Conservation (phyloP, 2,113 vertebrate genomes). For the Penelope pileata region DNA sequence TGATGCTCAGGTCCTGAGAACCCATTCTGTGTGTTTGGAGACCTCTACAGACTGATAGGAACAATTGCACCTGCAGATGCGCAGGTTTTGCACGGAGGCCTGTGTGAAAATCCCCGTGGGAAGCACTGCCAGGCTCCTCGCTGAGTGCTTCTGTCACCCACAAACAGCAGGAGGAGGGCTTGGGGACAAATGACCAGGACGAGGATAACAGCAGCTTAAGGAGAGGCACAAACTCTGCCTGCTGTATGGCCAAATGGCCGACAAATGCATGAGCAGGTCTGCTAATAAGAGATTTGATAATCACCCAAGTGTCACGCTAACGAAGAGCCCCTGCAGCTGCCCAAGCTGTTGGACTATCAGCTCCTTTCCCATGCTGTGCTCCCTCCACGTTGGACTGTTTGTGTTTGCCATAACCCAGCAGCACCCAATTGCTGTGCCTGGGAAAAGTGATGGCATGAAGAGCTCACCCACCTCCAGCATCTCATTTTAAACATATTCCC, state of each 20-base stretch:
- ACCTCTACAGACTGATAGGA: not conserved
- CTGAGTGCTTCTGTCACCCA: not conserved
- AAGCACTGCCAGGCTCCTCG: fast-evolving
- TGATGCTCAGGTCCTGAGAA: not conserved
- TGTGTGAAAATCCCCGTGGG: not conserved
- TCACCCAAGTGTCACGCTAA: not conserved
- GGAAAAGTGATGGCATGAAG: not conserved
- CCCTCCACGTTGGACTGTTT: not conserved
- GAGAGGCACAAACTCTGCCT: not conserved
- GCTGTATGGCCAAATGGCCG: not conserved
- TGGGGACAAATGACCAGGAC: not conserved
- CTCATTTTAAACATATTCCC: not conserved
- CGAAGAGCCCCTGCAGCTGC: not conserved
- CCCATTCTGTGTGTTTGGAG: not conserved
- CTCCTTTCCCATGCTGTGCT: not conserved
- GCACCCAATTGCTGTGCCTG: not conserved
- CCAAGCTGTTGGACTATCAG: not conserved
- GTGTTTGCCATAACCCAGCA: not conserved
- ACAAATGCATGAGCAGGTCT: not conserved
- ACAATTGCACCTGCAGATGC: not conserved
- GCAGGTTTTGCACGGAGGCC: fast-evolving
- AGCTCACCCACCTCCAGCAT: not conserved
- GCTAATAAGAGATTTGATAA: not conserved
- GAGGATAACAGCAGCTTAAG: not conserved
- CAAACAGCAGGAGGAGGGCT: not conserved